Base-by-base conservation (phyloP, 2,888 invertebrate genomes). In the Pterostichus niger region DNA sequence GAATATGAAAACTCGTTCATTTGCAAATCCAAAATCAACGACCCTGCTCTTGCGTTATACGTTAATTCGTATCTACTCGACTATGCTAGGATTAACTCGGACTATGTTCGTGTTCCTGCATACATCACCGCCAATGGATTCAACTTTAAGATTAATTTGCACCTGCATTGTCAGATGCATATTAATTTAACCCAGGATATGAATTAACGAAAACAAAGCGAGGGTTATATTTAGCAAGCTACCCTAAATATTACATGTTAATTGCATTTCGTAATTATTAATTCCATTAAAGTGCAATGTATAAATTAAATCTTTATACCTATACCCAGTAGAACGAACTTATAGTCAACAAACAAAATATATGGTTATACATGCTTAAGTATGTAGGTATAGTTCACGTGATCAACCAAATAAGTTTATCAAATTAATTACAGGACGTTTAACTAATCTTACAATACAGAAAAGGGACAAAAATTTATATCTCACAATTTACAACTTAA, bases 1-100 rank as follows among this genome's bases (percentile, higher is more conserved):
- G 40, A 68, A 40, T 35, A 40, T 68, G 68, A 64, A 68, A 59
- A 68, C 68, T 68, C 13, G 17, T 35, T 35, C 68, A 68, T 68
- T 68, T 68, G 68, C 68, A 68, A 68, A 68, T 68, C 40, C 59
- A 11, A 68, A 68, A 68, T 68, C 40, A 17, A 11, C 59, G 59
- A 11, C 5, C 54, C 9, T 54, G 40, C 40, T 5, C 9, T 6
- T 40, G 40, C 40, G 40, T 40, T 68, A 13, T 33, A 44, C 59
- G 59, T 11, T 59, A 59, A n/a, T 15, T 56, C 56, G 6, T n/a
- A 17, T 17, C 56, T 15, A 56, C 56, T 56, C 64, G 64, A 13
- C 68, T 68, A 15, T 44, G 24, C 35, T 68, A 40, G 40, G 44
- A 31, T 68, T 35, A 68, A 40, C 9, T 68, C 40, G 68, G 35